Base-by-base conservation (phyloP, 2,797 vertebrate genomes). In the Linurgus olivaceus region DNA sequence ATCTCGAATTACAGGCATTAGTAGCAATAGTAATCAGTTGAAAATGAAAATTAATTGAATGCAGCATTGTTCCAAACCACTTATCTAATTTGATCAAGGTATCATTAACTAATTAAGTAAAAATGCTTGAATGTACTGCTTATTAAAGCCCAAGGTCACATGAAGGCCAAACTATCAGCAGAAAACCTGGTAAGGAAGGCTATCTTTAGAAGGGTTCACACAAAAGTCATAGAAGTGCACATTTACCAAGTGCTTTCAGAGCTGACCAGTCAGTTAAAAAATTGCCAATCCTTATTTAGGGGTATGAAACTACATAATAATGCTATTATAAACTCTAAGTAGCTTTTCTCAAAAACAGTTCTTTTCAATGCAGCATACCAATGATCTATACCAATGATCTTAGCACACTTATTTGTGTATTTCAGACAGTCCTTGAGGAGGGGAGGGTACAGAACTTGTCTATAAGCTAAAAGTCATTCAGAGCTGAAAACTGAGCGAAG, bases 21-120 rank as follows among this genome's bases (percentile, higher is more conserved):
- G 18, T 35, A 87, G 78, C 59, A 58, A 81, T 37, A 93, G 65
- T 59, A 77, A 93, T 93, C 72, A 83, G 31, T 17, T 74, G 54
- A 67, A 94, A 96, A 95, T 90, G 25, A 90, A 94, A 96, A 91
- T 87, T 83, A 93, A 91, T 93, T 85, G 40, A 95, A 94, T 87
- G 79, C 38, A 65, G 17, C 51, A 94, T 85, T 92, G 78, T 88
- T 94, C 59, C 51, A 89, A 94, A 63, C 63, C 73, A 94, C 95
- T 96, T 96, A 83, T 93, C 61, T 97, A 86, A 95, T 81, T 85
- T 71, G 75, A 93, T 85, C 88, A 92, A 96, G 71, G 57, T 88
- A 86, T 79, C 82, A 96, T 96, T 93, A 96, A 93, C 57, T 75
- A 92, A 94, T 92, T 86, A 92, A 88, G 17, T 45, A 72, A 29